These are phyloP conservation scores for Psammodynastes pulverulentus DNA, from an alignment of 2,113 vertebrate genomes.

Conservation along the genomic window DNA sequence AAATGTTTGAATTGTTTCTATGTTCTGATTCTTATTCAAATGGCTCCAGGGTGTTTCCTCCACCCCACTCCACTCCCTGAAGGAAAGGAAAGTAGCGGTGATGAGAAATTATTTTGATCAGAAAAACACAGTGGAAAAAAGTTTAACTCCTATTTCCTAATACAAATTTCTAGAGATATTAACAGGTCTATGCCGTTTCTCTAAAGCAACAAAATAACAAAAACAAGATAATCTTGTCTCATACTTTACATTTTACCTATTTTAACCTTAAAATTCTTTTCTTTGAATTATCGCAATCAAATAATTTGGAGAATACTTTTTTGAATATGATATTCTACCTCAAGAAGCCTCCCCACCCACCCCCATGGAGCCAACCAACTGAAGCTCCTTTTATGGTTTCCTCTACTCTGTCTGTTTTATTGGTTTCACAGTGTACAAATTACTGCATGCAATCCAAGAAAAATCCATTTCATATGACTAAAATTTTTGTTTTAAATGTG, in stretches of 20 bases:
- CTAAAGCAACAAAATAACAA: neutral
- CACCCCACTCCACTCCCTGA: neutral
- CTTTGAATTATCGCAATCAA: neutral
- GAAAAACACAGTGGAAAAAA: neutral
- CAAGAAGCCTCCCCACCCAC: too few species aligned
- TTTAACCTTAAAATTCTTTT: neutral
- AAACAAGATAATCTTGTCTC: neutral
- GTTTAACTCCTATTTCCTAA: neutral
- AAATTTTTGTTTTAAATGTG: neutral
- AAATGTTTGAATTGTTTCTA: neutral
- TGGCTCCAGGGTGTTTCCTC: neutral
- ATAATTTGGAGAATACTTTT: neutral
- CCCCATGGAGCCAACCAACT: neutral
- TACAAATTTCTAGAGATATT: neutral
- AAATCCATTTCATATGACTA: neutral
- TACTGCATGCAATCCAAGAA: neutral
- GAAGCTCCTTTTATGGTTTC: neutral
- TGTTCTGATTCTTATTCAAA: neutral
- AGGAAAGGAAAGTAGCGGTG: neutral
- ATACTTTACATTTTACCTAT: neutral
- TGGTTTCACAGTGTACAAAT: neutral
- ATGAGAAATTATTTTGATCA: neutral
- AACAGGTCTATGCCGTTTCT: neutral
- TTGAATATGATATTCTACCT: neutral
- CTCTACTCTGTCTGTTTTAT: neutral